Conservation (phyloP, 2,888 invertebrate genomes). For the Morpho achilles region DNA sequence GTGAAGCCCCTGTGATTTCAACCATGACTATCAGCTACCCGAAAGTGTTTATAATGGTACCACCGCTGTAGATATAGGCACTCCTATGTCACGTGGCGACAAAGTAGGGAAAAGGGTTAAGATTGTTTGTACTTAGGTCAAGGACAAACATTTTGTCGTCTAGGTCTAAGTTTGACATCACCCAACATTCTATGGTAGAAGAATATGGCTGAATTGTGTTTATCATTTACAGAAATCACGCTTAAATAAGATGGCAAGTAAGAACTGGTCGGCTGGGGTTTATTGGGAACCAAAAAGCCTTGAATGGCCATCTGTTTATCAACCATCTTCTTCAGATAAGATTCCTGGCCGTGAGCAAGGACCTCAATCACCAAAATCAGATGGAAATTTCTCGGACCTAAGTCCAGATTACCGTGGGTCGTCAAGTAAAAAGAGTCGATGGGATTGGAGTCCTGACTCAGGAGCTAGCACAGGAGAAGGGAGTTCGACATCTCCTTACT, state of each 20-base stretch:
- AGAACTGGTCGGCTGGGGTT: conserved; percentile 65
- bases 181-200: too few relatives aligned
- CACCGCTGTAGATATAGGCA: too few relatives aligned
- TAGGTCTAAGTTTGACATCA: too few relatives aligned
- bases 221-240: conserved; percentile 18
- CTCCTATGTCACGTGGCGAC: too few relatives aligned
- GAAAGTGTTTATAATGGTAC: too few relatives aligned
- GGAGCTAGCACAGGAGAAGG: conserved; percentile 56
- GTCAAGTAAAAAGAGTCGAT: conserved; percentile 44
- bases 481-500: conserved; percentile 52
- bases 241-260: conserved; percentile 58
- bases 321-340: conserved; percentile 41
- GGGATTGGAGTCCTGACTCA: conserved; percentile 71
- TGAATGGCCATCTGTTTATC: conserved; percentile 51
- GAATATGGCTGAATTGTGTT: too few relatives aligned
- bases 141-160: too few relatives aligned
- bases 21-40: too few relatives aligned
- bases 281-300: conserved; percentile 71
- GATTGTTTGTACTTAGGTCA: too few relatives aligned
- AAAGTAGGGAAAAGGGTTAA: too few relatives aligned
- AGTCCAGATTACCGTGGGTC: conserved; percentile 54
- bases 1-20: too few relatives aligned
- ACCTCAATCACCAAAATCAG: conserved; percentile 57
- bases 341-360: conserved; percentile 56
- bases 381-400: conserved; percentile 59